Evolutionary conservation across 2,888 invertebrate genomes (phyloP), one percentile per base, ranked within the genome.

Genomic region (Parelbella ahira): DNA sequence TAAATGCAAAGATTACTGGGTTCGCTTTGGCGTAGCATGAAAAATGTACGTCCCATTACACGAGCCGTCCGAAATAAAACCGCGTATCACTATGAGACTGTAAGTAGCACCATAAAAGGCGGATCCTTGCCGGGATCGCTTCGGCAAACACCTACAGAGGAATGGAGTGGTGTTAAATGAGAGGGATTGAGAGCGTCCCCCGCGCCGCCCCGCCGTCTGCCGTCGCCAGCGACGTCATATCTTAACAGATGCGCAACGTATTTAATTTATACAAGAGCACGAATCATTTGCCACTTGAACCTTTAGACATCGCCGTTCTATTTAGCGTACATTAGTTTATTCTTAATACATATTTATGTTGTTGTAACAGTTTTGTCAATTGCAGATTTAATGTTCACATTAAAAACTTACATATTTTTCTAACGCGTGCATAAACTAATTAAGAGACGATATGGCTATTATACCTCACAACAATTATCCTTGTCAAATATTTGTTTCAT

Each of bases 1-100:
- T 86, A 86, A 87, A 86, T 84, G 84, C 84, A 83, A 86, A 87
- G 87, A 87, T 87, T 87, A 87, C 74, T 64, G 67, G 79, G 77
- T 73, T 76, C 83, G 75, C 63, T 79, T 64, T 71, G 65, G 74
- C 75, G 69, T 65, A 68, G 73, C 74, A 72, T 84, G 84, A 86
- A 86, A 87, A 84, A 86, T 86, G 81, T 83, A 68, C 78, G 76
- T 69, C 73, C 74, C 67, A 75, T 74, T 79, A 82, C 79, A 79
- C 60, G 80, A 81, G 74, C 76, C 81, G 80, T 74, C 82, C 82
- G 72, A 86, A 84, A 87, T 86, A 86, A 87, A 87, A 86, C 80
- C 82, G 82, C 86, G 82, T 81, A 80, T 87, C 87, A 86, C 86
- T 87, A 84, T 84, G 83, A 83, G 80, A 69, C 73, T 70, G 74